phyloP scores from a whole-genome alignment of 2,113 vertebrate genomes.

The Marcusenius ussheri region DNA sequence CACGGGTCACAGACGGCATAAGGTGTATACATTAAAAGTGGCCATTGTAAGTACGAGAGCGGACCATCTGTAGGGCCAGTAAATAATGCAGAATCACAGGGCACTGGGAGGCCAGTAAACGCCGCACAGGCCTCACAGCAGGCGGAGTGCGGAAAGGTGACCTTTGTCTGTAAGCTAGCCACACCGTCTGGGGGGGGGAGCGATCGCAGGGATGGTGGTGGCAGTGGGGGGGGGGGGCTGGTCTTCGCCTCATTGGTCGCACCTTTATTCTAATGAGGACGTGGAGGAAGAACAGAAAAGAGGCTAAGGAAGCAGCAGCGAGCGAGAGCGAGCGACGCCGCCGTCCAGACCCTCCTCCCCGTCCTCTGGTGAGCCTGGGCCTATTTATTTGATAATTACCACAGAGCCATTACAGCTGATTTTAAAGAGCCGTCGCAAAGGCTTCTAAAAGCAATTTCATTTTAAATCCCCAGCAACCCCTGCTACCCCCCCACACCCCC shows the following conservation, averaged over 20 bases:
- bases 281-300: neutral
- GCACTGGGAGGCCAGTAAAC: neutral
- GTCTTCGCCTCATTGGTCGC: neutral
- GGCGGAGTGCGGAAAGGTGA: neutral
- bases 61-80: conserved; percentile 9
- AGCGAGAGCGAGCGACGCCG: neutral
- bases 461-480: conserved; percentile 41
- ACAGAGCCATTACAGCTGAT: conserved; percentile 50
- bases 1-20: conserved; percentile 1
- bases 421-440: conserved; percentile 47
- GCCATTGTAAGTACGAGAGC: neutral
- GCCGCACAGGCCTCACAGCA: neutral
- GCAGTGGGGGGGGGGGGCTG: no score
- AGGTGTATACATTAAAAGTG: conserved; percentile 13
- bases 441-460: conserved; percentile 57
- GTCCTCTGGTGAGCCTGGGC: conserved; percentile 24
- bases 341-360: conserved; percentile 20
- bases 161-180: neutral
- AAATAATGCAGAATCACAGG: conserved; percentile 14
- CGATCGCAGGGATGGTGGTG: no score
- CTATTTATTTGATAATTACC: conserved; percentile 56
- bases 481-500: neutral
- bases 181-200: neutral
- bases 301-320: neutral
- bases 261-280: neutral